Conservation (phyloP, 2,888 invertebrate species). For the Thymelicus lineola region DNA sequence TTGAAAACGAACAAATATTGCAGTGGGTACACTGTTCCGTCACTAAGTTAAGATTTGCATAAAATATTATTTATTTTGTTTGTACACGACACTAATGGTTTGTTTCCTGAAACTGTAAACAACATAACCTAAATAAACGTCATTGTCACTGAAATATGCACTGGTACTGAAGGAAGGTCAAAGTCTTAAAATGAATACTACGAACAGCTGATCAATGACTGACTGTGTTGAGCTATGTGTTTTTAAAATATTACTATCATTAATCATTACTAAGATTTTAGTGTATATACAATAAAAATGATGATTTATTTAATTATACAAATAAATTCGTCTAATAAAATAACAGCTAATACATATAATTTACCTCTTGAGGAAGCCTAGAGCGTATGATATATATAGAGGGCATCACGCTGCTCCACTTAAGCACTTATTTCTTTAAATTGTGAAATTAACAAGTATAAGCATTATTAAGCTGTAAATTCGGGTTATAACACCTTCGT, state of each 20-base stretch:
- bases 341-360: too few species aligned
- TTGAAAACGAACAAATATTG: background rate
- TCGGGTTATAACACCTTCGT: too few species aligned
- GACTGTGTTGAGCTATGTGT: background rate
- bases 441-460: too few species aligned
- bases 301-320: too few species aligned
- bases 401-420: too few species aligned
- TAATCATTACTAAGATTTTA: too few species aligned
- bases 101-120: background rate
- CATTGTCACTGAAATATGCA: conserved; percentile 16
- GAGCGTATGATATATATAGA: too few species aligned
- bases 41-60: conserved; percentile 4
- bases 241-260: conserved; percentile 6
- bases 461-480: too few species aligned
- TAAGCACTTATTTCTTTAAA: too few species aligned
- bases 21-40: background rate
- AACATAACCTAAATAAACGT: conserved; percentile 20
- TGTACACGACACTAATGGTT: background rate
- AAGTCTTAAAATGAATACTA: conserved; percentile 21
- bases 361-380: too few species aligned
- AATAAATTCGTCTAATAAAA: too few species aligned
- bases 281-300: too few species aligned
- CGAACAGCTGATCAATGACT: conserved; percentile 28
- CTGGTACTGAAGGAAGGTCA: conserved; percentile 27
- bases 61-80: background rate